These are phyloP conservation scores for Amblyraja radiata DNA, from an alignment of 2,797 vertebrate genomes.

Conservation along the genomic window DNA sequence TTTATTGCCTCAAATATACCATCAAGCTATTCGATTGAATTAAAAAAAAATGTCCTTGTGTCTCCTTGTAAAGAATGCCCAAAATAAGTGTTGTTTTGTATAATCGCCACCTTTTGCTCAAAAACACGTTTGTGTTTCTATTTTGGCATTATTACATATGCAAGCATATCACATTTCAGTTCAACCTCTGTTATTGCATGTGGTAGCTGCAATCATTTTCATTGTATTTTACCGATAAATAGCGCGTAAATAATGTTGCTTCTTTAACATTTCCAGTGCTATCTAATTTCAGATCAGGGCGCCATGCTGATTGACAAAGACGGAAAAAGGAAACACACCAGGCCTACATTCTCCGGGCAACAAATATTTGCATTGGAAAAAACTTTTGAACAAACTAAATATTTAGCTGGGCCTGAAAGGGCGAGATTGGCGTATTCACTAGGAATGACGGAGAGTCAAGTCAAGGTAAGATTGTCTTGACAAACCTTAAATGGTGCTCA, in stretches of 20 bases:
- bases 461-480: conserved; percentile 71
- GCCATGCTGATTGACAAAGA: conserved; percentile 90
- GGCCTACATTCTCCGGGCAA: conserved; percentile 92
- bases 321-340: conserved; percentile 90
- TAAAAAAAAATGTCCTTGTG: background rate
- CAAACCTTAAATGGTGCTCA: conserved; percentile 27
- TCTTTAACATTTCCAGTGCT: background rate
- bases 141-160: background rate
- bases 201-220: background rate
- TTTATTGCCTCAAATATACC: background rate
- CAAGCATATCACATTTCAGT: background rate
- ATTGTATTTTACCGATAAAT: background rate
- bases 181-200: background rate
- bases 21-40: background rate
- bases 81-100: background rate
- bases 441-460: conserved; percentile 96
- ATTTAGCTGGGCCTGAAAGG: conserved; percentile 86
- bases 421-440: conserved; percentile 86
- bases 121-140: background rate
- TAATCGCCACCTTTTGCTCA: background rate
- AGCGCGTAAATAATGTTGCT: background rate
- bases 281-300: conserved; percentile 69
- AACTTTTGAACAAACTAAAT: conserved; percentile 96
- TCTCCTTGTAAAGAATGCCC: background rate
- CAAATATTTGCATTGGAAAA: conserved; percentile 97